These are phyloP conservation scores for Cabera pusaria DNA, from an alignment of 2,888 invertebrate genomes.

Conservation along the genomic window DNA sequence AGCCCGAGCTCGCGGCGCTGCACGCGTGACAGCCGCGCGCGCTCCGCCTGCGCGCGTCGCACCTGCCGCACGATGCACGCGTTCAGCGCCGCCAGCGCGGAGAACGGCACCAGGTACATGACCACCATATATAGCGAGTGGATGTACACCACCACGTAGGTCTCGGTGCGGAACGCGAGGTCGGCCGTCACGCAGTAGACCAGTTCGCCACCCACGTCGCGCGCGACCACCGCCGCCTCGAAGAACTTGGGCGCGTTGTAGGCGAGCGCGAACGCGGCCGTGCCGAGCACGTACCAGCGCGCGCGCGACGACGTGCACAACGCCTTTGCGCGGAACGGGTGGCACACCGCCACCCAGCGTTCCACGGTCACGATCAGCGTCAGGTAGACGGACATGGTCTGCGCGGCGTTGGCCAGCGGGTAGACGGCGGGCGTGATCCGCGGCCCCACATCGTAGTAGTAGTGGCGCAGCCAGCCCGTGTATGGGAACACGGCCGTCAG, in stretches of 20 bases:
- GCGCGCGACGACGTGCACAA: conserved; percentile 94
- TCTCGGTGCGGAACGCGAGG: conserved; percentile 85
- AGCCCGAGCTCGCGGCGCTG: conserved; percentile 96
- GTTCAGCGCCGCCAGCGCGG: conserved; percentile 94
- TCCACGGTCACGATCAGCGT: conserved; percentile 95
- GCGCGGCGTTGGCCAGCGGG: conserved; percentile 93
- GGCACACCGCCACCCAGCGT: conserved; percentile 96
- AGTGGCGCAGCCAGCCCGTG: conserved; percentile 89
- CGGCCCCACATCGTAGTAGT: conserved; percentile 91
- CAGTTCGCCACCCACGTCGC: conserved; percentile 72
- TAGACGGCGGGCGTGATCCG: conserved; percentile 91
- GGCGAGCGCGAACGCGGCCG: conserved; percentile 90
- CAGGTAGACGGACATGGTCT: conserved; percentile 97
- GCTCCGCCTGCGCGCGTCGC: conserved; percentile 93
- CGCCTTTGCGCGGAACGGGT: conserved; percentile 93
- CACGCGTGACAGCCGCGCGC: conserved; percentile 93
- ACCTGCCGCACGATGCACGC: conserved; percentile 95
- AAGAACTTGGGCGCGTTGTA: conserved; percentile 94
- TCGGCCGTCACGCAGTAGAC: conserved; percentile 89
- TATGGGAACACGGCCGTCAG: conserved; percentile 93
- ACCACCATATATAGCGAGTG: conserved; percentile 97
- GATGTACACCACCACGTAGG: conserved; percentile 94
- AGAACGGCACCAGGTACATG: conserved; percentile 96
- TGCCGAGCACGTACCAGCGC: conserved; percentile 92
- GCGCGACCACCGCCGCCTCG: conserved; percentile 84